Evolutionary conservation across 2,888 invertebrate genomes (phyloP), one percentile per base, ranked within the genome.

Genomic region (Morpho helenor): DNA sequence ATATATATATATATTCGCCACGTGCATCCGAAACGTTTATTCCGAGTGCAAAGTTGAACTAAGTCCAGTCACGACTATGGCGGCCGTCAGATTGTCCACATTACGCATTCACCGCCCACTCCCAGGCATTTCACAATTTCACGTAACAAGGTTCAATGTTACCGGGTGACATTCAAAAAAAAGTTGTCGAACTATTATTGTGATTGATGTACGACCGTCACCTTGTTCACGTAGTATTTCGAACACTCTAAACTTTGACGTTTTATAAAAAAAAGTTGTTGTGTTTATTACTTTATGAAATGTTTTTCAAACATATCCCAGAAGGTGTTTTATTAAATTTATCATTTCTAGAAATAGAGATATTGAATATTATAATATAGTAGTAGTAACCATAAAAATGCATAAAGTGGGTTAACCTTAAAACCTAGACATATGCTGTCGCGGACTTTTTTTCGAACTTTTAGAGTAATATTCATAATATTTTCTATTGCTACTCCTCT

Each of bases 31-130:
- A 31, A 31, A 31, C 56, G 54, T 23, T 52, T 61, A 68, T 68
- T 64, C 63, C 40, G 54, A 47, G 51, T 59, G 59, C 57, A 44
- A 46, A 56, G 45, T 49, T 63, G 56, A 60, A 63, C 59, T 45
- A 61, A 82, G 80, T 77, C 83, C 49, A 69, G 73, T 77, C 84
- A 83, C 81, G 82, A 72, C 80, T 80, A 79, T 80, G 79, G 76
- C 83, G 77, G 70, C 73, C 73, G 75, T 72, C 70, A 62, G 60
- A 65, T 66, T 63, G 67, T 63, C 64, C 67, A 60, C 73, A 74
- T 76, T 80, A 76, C 61, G 79, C 75, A 83, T 82, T 75, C 82
- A 76, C 16, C 2, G 54, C 54, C 68, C 67, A 65, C 71, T 66
- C 65, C 66, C 67, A 62, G 59, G 66, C 73, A 77, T 80, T 81